A percentile compares a stretch with the other conserved stretches of the same genome.
These are phyloP conservation scores for Acanthurus tractus DNA, from an alignment of 2,797 vertebrate species.

Conservation along the genomic window DNA sequence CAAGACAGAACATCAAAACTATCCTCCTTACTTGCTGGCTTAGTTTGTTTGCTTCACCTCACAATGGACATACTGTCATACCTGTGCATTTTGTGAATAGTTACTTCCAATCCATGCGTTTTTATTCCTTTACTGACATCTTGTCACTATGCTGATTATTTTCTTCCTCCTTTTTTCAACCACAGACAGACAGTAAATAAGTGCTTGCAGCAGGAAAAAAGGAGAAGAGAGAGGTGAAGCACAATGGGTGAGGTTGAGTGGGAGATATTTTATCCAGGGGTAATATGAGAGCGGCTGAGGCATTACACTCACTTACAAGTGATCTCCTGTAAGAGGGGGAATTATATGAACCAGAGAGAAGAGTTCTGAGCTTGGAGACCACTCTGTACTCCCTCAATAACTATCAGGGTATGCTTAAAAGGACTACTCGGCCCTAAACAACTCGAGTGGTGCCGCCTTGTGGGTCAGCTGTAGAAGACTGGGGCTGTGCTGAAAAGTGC, in stretches of 20 bases:
- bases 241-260: conserved; percentile 24
- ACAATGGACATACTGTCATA: too few relatives aligned
- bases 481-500: conserved; percentile 14
- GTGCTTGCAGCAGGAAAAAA: neutral
- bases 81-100: neutral
- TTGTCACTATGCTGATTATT: neutral
- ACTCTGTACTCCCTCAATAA: conserved; percentile 60
- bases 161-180: neutral
- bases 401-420: conserved; percentile 56
- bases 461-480: conserved; percentile 26
- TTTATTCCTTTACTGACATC: neutral
- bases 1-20: neutral
- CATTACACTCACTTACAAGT: conserved; percentile 45
- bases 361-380: conserved; percentile 56
- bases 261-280: conserved; percentile 48
- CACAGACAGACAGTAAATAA: neutral
- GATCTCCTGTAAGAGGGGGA: conserved; percentile 49
- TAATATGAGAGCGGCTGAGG: conserved; percentile 28
- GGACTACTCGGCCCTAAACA: conserved; percentile 41
- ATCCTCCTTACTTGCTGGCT: neutral
- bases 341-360: conserved; percentile 50
- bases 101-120: neutral
- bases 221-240: conserved; percentile 12
- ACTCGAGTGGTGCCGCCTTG: conserved; percentile 39
- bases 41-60: neutral